phyloP scores from a whole-genome alignment of 1,140 invertebrate genomes.

The Drosophila lacteicornis region DNA sequence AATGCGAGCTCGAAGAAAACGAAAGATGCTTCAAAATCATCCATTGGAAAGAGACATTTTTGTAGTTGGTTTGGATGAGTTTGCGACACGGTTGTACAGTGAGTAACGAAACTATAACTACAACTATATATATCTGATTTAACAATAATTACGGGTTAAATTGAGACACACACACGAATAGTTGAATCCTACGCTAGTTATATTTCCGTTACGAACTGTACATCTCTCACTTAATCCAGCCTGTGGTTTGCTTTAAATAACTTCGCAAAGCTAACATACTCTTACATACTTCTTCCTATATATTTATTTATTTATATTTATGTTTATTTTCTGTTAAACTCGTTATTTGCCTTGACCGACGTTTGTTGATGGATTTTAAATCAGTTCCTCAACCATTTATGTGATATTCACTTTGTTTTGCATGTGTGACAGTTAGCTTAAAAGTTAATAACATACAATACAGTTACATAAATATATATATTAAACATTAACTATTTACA shows the following conservation, averaged over 20 bases:
- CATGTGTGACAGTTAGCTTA: conserved; percentile 60
- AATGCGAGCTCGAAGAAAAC: conserved; percentile 21
- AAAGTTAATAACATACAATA: conserved; percentile 79
- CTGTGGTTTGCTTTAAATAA: conserved; percentile 13
- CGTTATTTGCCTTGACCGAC: conserved; percentile 43
- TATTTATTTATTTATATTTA: conserved; percentile 21
- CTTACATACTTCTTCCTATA: conserved; percentile 36
- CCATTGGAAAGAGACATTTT: conserved; percentile 2
- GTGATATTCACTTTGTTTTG: conserved; percentile 40
- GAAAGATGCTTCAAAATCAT: conserved; percentile 14
- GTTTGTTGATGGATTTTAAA: conserved; percentile 21
- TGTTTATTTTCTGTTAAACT: conserved; percentile 39
- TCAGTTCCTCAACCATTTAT: conserved; percentile 24
- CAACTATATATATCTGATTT: conserved; percentile 1
- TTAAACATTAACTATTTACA: conserved; percentile 77
- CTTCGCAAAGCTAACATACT: conserved; percentile 10
- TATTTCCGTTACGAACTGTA: conserved; percentile 35
- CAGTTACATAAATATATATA: conserved; percentile 63
- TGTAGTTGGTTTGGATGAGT: conserved; percentile 1
- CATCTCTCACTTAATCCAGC: background rate
- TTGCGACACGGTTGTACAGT: conserved; percentile 14
- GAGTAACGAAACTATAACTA: conserved; percentile 13
- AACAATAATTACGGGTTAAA: background rate
- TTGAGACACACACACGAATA: conserved; percentile 5
- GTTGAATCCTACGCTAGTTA: conserved; percentile 9